Evolutionary conservation across 2,797 vertebrate species (phyloP).

Genomic region (Sciurus carolinensis): DNA sequence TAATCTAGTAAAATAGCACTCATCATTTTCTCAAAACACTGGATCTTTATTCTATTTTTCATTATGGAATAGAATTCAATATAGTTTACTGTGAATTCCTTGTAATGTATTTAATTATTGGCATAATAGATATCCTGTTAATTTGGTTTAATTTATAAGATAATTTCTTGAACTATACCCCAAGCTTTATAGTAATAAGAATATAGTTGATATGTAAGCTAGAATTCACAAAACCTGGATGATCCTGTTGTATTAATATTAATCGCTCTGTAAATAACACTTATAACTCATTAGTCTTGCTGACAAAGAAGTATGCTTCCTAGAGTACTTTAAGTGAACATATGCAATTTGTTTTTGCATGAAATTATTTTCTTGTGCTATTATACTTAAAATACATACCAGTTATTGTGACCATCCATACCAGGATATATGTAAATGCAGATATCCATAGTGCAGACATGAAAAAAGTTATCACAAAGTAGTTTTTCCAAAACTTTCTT

Average conservation of each 20-base stretch:
- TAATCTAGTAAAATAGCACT: slow-evolving; percentile 9
- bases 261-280: slow-evolving; percentile 59
- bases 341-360: slow-evolving; percentile 45
- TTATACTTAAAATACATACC: slow-evolving; percentile 89
- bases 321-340: slow-evolving; percentile 18
- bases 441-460: slow-evolving; percentile 99
- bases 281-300: slow-evolving; percentile 17
- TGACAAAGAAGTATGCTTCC: slow-evolving; percentile 47
- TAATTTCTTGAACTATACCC: background rate
- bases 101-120: slow-evolving; percentile 59
- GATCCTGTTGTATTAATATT: slow-evolving; percentile 47
- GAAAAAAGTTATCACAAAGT: slow-evolving; percentile 96
- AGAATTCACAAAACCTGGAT: slow-evolving; percentile 51
- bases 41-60: slow-evolving; percentile 2
- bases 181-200: slow-evolving; percentile 40
- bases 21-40: background rate
- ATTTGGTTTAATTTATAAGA: slow-evolving; percentile 65
- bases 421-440: slow-evolving; percentile 96
- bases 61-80: slow-evolving; percentile 41
- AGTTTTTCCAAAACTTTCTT: slow-evolving; percentile 94
- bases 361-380: slow-evolving; percentile 18
- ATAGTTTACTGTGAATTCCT: background rate
- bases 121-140: slow-evolving; percentile 2
- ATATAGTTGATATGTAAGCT: slow-evolving; percentile 39
- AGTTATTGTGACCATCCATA: slow-evolving; percentile 98